Evolutionary conservation across 2,888 invertebrate species (phyloP).

Genomic region (Allygus modestus): DNA sequence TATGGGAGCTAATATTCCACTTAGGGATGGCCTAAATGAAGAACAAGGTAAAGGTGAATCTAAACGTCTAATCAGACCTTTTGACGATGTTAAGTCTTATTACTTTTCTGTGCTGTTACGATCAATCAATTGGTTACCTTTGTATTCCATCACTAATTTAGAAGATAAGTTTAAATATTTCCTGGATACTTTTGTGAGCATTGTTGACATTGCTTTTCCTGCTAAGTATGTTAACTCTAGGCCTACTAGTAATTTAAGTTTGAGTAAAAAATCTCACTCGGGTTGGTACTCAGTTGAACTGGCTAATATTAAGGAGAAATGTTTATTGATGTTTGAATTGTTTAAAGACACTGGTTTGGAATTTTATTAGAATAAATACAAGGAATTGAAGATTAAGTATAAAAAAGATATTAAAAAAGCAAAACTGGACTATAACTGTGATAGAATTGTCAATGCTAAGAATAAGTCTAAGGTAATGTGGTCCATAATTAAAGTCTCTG

Average conservation of each 20-base stretch:
- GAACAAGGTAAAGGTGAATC: not conserved
- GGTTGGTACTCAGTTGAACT: not conserved
- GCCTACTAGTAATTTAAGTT: not conserved
- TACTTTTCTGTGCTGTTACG: slow-evolving; percentile 9
- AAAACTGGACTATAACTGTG: too few relatives aligned
- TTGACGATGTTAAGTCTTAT: not conserved
- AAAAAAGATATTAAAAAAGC: too few relatives aligned
- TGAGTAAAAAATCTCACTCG: not conserved
- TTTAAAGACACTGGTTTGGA: not conserved
- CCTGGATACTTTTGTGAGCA: not conserved
- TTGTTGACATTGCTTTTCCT: not conserved
- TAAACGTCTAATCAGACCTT: not conserved
- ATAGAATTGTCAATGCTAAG: too few relatives aligned
- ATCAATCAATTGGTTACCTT: not conserved
- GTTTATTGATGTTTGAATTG: slow-evolving; percentile 1
- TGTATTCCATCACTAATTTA: not conserved
- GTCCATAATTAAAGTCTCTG: too few relatives aligned
- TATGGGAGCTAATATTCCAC: not conserved
- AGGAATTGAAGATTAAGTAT: too few relatives aligned
- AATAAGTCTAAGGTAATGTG: too few relatives aligned
- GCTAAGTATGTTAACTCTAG: not conserved
- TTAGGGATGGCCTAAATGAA: not conserved
- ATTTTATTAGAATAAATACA: not conserved
- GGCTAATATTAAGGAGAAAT: not conserved
- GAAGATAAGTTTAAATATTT: slow-evolving; percentile 4